Evolutionary conservation across 2,113 vertebrate genomes (phyloP).

Genomic region (Zootoca vivipara): DNA sequence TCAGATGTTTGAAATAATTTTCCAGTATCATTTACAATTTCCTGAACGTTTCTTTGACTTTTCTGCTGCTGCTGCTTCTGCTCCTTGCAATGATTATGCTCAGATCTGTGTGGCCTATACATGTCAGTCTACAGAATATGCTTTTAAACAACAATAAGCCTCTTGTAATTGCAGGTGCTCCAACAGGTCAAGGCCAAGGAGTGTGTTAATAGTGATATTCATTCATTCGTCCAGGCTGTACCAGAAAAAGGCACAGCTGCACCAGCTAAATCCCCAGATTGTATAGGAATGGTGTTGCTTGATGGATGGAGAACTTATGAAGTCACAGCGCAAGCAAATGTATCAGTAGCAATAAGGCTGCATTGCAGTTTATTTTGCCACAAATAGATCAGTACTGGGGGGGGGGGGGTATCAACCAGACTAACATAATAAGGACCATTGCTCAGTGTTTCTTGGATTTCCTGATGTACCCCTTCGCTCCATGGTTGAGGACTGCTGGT

Average conservation of each 20-base stretch:
- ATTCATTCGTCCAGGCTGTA: not conserved
- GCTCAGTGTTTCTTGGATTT: not conserved
- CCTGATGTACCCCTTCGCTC: too few species aligned
- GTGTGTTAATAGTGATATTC: not conserved
- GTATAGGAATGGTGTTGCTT: not conserved
- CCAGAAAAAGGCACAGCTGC: not conserved
- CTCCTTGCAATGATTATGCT: not conserved
- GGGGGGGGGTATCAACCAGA: not conserved
- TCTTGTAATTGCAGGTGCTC: not conserved
- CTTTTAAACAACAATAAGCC: not conserved
- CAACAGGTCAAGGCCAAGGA: not conserved
- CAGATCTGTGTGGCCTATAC: not conserved
- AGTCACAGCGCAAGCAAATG: not conserved
- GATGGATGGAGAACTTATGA: not conserved
- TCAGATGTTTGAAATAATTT: not conserved
- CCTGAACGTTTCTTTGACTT: not conserved
- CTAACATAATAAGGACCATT: not conserved
- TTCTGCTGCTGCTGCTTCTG: not conserved
- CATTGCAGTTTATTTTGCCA: too few species aligned
- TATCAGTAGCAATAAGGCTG: not conserved
- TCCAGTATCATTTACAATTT: not conserved
- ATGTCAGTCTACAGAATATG: not conserved
- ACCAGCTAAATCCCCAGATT: not conserved
- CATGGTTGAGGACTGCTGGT: too few species aligned
- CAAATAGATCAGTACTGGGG: not conserved